Conservation (phyloP, 2,888 invertebrate genomes). For the Drosophila monieri region DNA sequence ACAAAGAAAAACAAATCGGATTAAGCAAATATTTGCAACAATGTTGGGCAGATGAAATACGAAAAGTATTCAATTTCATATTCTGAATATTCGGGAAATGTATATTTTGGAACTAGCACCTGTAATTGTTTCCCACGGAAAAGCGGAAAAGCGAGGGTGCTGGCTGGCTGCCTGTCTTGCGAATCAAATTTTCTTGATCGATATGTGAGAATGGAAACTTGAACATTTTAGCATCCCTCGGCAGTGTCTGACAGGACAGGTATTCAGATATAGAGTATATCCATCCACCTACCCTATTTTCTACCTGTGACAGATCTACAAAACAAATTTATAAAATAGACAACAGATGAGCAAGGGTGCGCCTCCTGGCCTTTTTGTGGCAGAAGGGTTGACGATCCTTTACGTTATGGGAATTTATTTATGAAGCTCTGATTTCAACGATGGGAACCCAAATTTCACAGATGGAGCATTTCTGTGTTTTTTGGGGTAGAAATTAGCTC, state of each 20-base stretch:
- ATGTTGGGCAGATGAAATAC: slow-evolving; percentile 19
- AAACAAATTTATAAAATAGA: slow-evolving; percentile 36
- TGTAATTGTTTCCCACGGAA: slow-evolving; percentile 70
- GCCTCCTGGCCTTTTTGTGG: neutral
- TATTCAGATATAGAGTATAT: slow-evolving; percentile 3
- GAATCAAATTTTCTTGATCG: slow-evolving; percentile 75
- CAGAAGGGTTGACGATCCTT: slow-evolving; percentile 29
- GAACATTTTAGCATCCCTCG: slow-evolving; percentile 28
- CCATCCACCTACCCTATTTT: slow-evolving; percentile 1
- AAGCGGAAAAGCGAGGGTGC: slow-evolving; percentile 20
- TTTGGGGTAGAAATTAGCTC: slow-evolving; percentile 60
- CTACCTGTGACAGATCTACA: slow-evolving; percentile 60
- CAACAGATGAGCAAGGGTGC: slow-evolving; percentile 24
- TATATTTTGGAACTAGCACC: slow-evolving; percentile 64
- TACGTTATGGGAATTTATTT: slow-evolving; percentile 2
- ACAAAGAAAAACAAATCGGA: slow-evolving; percentile 53
- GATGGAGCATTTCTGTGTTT: slow-evolving; percentile 35
- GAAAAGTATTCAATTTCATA: slow-evolving; percentile 60
- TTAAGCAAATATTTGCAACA: slow-evolving; percentile 68
- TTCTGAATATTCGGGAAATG: slow-evolving; percentile 2
- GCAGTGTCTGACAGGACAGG: slow-evolving; percentile 4
- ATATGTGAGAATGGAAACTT: slow-evolving; percentile 44
- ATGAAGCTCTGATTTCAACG: slow-evolving; percentile 16
- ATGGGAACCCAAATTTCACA: slow-evolving; percentile 15
- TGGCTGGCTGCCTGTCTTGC: slow-evolving; percentile 47